Evolutionary conservation across 2,888 invertebrate species (phyloP), one percentile per base, ranked within the genome.

Genomic region (Ormia ochracea): DNA sequence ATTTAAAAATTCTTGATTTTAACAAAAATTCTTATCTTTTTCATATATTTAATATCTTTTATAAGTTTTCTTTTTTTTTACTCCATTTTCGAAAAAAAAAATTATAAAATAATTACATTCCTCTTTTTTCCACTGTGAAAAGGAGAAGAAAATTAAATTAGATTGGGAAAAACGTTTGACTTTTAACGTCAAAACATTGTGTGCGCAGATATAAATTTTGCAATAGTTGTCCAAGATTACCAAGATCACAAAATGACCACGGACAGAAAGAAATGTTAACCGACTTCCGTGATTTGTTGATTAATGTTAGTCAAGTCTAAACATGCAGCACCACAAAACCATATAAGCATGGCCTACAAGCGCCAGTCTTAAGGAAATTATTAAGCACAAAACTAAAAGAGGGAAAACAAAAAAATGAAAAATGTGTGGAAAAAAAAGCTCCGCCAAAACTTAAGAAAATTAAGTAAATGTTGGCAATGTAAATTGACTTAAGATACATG

Each of bases 271-370:
- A 74, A 78, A 65, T 70, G 65, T 75, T 75, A 75, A 75, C 72
- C 78, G 73, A 81, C 81, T 82, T 82, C 79, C 79, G 79, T 75
- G 81, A 82, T 81, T 81, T 79, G 77, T 82, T 82, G 82, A 82
- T 82, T 81, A 82, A 82, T 82, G 79, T 81, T 82, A 81, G 75
- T 75, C 75, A 79, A 79, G 75, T 70, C 75, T 72, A 66, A 79
- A 75, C 79, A 79, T 79, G 75, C 74, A 56, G 54, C 73, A 69
- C 54, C 66, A 66, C n/a, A 7, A 43, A 45, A n/a, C 26, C 59
- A 54, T 45, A 65, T 43, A 59, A 79, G 69, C 65, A 75, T 79
- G 75, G 79, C 74, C 74, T 75, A 72, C 66, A 75, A 79, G 79
- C 75, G 70, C 59, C 70, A 70, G 75, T 72, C 70, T 66, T 59